Conservation (phyloP, 2,113 vertebrate species). For the Tamias sibiricus region DNA sequence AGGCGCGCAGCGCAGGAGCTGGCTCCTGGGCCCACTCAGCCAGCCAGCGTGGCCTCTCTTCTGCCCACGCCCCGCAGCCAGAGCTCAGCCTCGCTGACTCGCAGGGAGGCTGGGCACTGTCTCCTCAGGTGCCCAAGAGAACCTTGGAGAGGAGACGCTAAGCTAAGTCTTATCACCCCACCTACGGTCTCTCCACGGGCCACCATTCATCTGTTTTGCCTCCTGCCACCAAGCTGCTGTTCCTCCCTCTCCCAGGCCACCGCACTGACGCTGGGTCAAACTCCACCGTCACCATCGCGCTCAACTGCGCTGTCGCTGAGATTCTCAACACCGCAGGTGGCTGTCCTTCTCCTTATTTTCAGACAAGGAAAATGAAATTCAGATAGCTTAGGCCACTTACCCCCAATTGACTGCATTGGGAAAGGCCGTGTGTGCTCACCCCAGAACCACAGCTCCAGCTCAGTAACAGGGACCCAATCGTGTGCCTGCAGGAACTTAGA, state of each 20-base stretch:
- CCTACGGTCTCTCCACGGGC: too few relatives aligned
- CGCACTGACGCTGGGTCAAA: background rate
- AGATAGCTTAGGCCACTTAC: background rate
- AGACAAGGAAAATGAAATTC: background rate
- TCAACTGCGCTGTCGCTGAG: background rate
- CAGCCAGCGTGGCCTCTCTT: too few relatives aligned
- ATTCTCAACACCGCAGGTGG: background rate
- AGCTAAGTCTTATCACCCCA: too few relatives aligned
- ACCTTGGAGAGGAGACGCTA: too few relatives aligned
- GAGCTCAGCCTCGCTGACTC: too few relatives aligned
- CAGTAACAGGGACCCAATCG: background rate
- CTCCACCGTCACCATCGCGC: background rate
- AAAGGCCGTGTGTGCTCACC: background rate
- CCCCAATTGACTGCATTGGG: background rate
- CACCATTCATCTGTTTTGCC: too few relatives aligned
- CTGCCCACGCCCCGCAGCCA: too few relatives aligned
- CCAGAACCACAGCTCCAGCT: background rate
- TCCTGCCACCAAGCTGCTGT: background rate
- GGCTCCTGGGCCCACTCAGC: too few relatives aligned
- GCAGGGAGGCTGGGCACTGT: too few relatives aligned
- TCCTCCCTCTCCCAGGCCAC: background rate
- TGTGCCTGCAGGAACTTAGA: background rate
- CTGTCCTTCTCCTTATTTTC: background rate
- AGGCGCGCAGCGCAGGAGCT: too few relatives aligned
- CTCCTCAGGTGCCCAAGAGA: too few relatives aligned